phyloP scores from a whole-genome alignment of 2,888 invertebrate species.

The Netelia inedita region DNA sequence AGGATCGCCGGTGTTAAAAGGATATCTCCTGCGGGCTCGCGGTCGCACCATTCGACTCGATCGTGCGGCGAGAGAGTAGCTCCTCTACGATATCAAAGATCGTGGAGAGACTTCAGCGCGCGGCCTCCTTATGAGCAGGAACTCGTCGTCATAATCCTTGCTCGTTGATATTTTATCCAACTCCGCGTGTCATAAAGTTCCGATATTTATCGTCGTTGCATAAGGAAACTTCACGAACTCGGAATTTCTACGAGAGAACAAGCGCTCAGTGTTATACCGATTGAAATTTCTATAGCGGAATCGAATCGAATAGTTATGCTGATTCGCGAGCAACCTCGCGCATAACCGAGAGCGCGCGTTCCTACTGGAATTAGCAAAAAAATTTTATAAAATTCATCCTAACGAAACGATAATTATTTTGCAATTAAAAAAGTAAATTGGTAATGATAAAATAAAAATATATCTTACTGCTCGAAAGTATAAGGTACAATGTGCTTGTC shows the following conservation, averaged over 20 bases:
- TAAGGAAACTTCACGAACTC: slow-evolving; percentile 73
- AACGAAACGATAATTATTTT: not conserved
- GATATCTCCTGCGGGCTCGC: not conserved
- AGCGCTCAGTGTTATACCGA: slow-evolving; percentile 31
- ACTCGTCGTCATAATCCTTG: slow-evolving; percentile 76
- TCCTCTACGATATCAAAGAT: slow-evolving; percentile 25
- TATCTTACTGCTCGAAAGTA: too few relatives aligned
- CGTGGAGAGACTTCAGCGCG: slow-evolving; percentile 30
- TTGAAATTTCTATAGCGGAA: slow-evolving; percentile 17
- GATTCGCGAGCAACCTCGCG: not conserved
- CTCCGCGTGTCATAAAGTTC: slow-evolving; percentile 75
- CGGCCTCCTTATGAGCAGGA: slow-evolving; percentile 74
- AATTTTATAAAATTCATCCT: not conserved
- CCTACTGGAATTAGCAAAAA: not conserved
- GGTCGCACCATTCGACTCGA: slow-evolving; percentile 16
- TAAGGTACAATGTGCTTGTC: too few relatives aligned
- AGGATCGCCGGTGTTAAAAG: slow-evolving; percentile 13
- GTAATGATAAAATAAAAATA: too few relatives aligned
- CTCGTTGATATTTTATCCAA: slow-evolving; percentile 77
- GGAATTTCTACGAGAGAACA: slow-evolving; percentile 20
- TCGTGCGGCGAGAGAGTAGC: slow-evolving; percentile 16
- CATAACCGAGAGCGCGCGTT: not conserved
- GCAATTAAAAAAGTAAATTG: too few relatives aligned
- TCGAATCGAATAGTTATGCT: not conserved
- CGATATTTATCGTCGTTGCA: slow-evolving; percentile 80